Conservation (phyloP, 2,888 invertebrate species). For the Hypselothyrea guttata region DNA sequence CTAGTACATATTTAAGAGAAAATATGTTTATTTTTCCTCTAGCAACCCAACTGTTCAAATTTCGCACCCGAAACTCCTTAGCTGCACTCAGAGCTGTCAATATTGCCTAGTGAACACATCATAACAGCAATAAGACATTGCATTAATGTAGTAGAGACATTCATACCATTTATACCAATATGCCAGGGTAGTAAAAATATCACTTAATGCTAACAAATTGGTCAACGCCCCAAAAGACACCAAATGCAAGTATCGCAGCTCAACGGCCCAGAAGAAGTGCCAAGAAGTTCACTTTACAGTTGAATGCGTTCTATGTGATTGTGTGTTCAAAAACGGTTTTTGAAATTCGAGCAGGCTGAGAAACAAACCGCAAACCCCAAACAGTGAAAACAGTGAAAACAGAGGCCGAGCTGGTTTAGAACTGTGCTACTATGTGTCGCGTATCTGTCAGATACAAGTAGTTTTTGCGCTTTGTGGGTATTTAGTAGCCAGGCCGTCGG, state of each 20-base stretch:
- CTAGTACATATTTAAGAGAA: too few species aligned
- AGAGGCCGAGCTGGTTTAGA: conserved; percentile 1
- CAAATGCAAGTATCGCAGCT: conserved; percentile 54
- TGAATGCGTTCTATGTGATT: conserved; percentile 47
- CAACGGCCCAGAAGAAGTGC: conserved; percentile 39
- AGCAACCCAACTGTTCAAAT: too few species aligned
- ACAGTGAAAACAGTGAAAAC: conserved; percentile 13
- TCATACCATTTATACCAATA: too few species aligned
- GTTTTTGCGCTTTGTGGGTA: conserved; percentile 12
- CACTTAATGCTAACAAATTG: conserved; percentile 42
- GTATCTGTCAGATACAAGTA: conserved; percentile 45
- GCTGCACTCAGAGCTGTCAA: conserved; percentile 7
- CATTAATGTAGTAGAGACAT: conserved; percentile 55
- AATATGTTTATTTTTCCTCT: too few species aligned
- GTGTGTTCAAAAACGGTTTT: conserved; percentile 39
- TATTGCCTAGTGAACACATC: conserved; percentile 73
- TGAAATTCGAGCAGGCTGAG: conserved; percentile 66
- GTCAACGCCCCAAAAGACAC: conserved; percentile 39
- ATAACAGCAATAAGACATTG: conserved; percentile 64
- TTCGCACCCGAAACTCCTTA: too few species aligned
- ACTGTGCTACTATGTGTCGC: conserved; percentile 13
- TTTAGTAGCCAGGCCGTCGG: conserved; percentile 59
- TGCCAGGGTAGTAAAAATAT: conserved; percentile 17
- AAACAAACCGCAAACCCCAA: conserved; percentile 20
- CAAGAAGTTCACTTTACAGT: conserved; percentile 49